Evolutionary conservation across 2,797 vertebrate species (phyloP), one percentile per base, ranked within the genome.

Genomic region (Girardinus metallicus): DNA sequence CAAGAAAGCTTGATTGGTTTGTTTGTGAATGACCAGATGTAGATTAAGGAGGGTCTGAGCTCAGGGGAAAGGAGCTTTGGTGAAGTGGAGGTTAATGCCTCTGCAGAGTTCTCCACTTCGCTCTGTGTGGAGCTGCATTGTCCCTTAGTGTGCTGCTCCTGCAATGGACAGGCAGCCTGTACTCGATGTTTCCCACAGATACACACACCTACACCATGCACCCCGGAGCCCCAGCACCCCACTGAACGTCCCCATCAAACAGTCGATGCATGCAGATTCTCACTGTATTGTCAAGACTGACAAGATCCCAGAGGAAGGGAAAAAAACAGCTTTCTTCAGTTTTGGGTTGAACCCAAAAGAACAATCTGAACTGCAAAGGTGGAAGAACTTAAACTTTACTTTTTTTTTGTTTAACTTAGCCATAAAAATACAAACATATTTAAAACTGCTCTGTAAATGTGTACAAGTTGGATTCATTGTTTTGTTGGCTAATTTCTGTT

Each of bases 401-500:
- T 36, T 13, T 60, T 39, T 66, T 68, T n/a, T 13, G 9, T 12
- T 12, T 68, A 43, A 5, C 5, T 70, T 44, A 23, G 39, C 39
- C 23, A 5, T 70, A 12, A 41, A 80, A 83, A 73, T 36, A 62
- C 82, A 80, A 55, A 11, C 23, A 55, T 0, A 8, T 83, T 92
- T 73, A 85, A 89, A 91, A 90, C 83, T 90, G 76, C 84, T 86
- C 84, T 71, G 74, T 85, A 83, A 88, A 60, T 4, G 43, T 72
- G 85, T 85, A 86, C 87, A 90, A 92, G 92, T 89, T 83, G 81
- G 81, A 87, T 83, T 91, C 83, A 91, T 93, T 94, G 91, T 94
- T 93, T 88, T 80, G 80, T 88, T 29, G n/a, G 81, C 91, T 91
- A 77, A 88, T 92, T 93, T 94, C 91, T 91, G 83, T 85, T 84